Percentiles rank a stretch among this genome's conserved stretches.
Conservation (phyloP, 2,113 vertebrate species). For the Sebastes fasciatus region DNA sequence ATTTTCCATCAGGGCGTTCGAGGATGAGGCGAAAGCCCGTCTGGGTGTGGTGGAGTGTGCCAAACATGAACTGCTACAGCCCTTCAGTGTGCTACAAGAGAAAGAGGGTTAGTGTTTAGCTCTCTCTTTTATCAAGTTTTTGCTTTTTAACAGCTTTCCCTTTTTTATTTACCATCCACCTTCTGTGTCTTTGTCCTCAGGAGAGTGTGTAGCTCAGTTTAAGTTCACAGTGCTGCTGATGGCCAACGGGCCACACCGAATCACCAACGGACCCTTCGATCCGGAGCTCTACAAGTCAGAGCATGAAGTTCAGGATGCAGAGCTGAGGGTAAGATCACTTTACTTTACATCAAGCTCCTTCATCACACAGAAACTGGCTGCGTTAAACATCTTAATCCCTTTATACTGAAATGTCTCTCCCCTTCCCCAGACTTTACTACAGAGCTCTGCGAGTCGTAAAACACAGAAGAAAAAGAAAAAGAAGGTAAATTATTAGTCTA, state of each 20-base stretch:
- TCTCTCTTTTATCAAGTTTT: not conserved
- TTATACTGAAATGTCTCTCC: conserved; percentile 6
- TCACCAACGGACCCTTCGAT: conserved; percentile 92
- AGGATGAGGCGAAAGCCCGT: conserved; percentile 96
- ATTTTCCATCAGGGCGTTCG: conserved; percentile 88
- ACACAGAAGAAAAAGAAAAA: conserved; percentile 99
- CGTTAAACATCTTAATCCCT: not conserved
- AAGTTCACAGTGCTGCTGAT: conserved; percentile 98
- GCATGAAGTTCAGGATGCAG: conserved; percentile 93
- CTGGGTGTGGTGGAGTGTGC: conserved; percentile 97
- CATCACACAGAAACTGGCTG: not conserved
- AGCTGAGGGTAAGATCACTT: conserved; percentile 89
- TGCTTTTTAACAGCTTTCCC: not conserved
- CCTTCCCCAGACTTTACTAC: conserved; percentile 89
- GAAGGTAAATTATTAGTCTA: conserved; percentile 86
- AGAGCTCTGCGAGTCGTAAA: conserved; percentile 96
- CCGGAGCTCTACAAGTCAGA: conserved; percentile 94
- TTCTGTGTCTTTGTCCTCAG: conserved; percentile 72
- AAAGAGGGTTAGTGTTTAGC: conserved; percentile 90
- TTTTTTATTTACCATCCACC: not conserved
- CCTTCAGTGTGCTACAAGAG: conserved; percentile 96
- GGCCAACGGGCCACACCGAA: conserved; percentile 96
- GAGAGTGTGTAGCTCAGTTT: conserved; percentile 96
- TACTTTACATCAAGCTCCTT: not conserved
- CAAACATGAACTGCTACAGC: conserved; percentile 95